Conservation (phyloP, 64 coral and sea anemone genomes). For the Stichodactyla helianthus region DNA sequence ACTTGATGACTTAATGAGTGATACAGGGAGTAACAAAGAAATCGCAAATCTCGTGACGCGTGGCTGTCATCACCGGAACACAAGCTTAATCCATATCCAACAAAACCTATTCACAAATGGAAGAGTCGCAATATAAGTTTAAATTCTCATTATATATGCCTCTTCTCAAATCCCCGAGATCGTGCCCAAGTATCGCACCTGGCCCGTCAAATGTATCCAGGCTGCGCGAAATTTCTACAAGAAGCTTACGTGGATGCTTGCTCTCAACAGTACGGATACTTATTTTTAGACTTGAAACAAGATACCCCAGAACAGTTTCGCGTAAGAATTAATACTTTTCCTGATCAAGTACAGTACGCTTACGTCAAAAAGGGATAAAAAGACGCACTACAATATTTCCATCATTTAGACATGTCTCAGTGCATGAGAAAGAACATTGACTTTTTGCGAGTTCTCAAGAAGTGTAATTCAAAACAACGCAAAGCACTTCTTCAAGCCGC, state of each 20-base stretch:
- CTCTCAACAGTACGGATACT: neutral
- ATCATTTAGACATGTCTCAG: slow-evolving; percentile 14
- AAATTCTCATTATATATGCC: neutral
- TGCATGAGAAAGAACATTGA: slow-evolving; percentile 21
- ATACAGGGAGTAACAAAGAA: slow-evolving; percentile 11
- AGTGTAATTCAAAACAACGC: neutral
- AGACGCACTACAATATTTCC: neutral
- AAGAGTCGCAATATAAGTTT: neutral
- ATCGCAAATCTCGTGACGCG: slow-evolving; percentile 48
- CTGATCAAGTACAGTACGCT: slow-evolving; percentile 4
- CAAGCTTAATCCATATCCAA: slow-evolving; percentile 7
- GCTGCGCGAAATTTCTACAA: neutral
- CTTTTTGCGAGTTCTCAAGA: neutral
- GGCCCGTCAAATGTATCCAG: slow-evolving; percentile 12
- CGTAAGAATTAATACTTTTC: slow-evolving; percentile 1
- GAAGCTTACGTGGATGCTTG: neutral
- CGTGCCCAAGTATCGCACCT: neutral
- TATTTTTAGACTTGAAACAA: neutral
- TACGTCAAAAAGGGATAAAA: slow-evolving; percentile 17
- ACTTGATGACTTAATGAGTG: slow-evolving; percentile 37
- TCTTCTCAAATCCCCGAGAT: neutral
- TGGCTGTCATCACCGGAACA: slow-evolving; percentile 38
- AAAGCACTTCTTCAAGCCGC: neutral
- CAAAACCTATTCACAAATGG: slow-evolving; percentile 16
- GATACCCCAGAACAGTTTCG: neutral